These are phyloP conservation scores for Megaustenia siamemsis DNA, from an alignment of 2,888 invertebrate species.

Conservation along the genomic window DNA sequence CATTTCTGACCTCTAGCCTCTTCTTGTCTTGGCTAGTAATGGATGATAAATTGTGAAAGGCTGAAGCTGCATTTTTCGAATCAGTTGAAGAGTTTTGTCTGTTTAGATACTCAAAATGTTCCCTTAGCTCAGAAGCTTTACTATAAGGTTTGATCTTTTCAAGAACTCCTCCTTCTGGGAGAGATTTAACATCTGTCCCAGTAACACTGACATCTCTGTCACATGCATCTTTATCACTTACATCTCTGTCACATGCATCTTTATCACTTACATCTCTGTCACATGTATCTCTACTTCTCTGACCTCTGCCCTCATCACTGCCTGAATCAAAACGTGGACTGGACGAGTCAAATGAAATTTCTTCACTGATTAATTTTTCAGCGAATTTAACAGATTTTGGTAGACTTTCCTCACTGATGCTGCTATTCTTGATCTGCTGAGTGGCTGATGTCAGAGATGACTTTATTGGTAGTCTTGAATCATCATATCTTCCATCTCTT, in stretches of 20 bases:
- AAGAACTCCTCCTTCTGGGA: background rate
- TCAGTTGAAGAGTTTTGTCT: background rate
- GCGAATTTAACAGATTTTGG: slow-evolving; percentile 58
- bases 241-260: too few relatives aligned
- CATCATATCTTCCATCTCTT: background rate
- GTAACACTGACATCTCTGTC: too few relatives aligned
- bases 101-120: slow-evolving; percentile 54
- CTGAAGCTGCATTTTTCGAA: background rate
- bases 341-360: slow-evolving; percentile 49
- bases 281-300: background rate
- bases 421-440: background rate
- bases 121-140: slow-evolving; percentile 54
- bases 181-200: background rate
- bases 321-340: slow-evolving; percentile 60
- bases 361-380: slow-evolving; percentile 54
- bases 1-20: background rate
- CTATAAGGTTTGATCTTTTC: background rate
- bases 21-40: background rate
- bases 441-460: slow-evolving; percentile 18
- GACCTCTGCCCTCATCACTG: slow-evolving; percentile 8
- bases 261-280: background rate
- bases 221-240: too few relatives aligned
- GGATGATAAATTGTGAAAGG: background rate
- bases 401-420: background rate
- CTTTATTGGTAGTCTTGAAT: background rate